Evolutionary conservation across 2,888 invertebrate genomes (phyloP), one percentile per base, ranked within the genome.

Genomic region (Caenorhabditis sp.): DNA sequence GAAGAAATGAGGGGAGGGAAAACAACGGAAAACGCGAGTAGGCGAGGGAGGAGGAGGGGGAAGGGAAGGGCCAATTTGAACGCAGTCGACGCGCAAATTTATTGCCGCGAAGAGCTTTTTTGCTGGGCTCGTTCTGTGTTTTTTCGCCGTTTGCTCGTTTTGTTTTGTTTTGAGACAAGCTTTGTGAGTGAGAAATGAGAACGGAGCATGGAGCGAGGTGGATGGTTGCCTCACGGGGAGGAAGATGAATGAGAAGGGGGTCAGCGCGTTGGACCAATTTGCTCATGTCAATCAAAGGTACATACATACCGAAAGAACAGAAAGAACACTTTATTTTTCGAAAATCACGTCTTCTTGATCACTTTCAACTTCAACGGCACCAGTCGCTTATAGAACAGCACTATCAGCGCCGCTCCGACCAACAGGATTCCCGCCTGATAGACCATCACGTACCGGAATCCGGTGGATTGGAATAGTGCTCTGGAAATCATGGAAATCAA

Each of bases 391-490:
- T 82, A 82, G 77, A 82, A 82, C 4, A 80, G 0, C 15, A 53
- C 1, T 0, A 82, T 55, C n/a, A 85, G 56, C 15, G 78, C 18
- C 20, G 79, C 65, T 22, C 80, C 85, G 8, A 85, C 62, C n/a
- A 80, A 15, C 15, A 83, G 68, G n/a, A 78, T 74, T 1, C 53
- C 70, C 1, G 82, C 74, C 28, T 85, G 81, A 20, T 70, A 65
- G 5, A 77, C 64, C 47, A 77, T 80, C n/a, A 84, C 80, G 56
- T 68, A 81, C 8, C 76, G 77, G 68, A 81, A 85, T 15, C 85
- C 85, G 58, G 68, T 68, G 32, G 80, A 56, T 70, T 85, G 81
- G 78, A 83, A 85, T 1, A 85, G 69, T 11, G 67, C 74, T 58
- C 85, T 85, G 51, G 56, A n/a, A n/a, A n/a, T n/a, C n/a, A n/a